Evolutionary conservation across 2,888 invertebrate species (phyloP), one percentile per base, ranked within the genome.

Genomic region (Drosophila neoperkinsi): DNA sequence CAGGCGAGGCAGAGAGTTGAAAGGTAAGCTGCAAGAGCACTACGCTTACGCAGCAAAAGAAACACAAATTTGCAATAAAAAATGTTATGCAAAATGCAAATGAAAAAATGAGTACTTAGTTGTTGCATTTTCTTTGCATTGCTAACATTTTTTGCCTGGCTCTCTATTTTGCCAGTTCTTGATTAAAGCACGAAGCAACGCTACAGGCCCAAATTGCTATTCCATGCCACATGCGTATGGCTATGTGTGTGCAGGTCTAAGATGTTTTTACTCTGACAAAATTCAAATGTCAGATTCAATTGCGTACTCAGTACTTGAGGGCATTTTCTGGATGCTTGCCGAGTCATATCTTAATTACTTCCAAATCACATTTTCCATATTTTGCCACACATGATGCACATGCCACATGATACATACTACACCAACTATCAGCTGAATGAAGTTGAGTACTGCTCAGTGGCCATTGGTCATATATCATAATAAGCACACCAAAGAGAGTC

Each of bases 1-100:
- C 87, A 84, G 74, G 51, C 60, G 63, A 46, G 36, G 61, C 49
- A 18, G 16, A 16, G 43, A 53, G 31, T 41, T 28, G 41, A 65
- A 63, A 88, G 87, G 84, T 83, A 73, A 83, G 73, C 65, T 79
- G 67, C 52, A 53, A 57, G 65, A 53, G 69, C 84, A 74, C 66
- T 72, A 64, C 50, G 31, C 56, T 31, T 56, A 53, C 51, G 68
- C 68, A 68, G 73, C 71, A 74, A 66, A 61, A 70, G 69, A 76
- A 90, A 84, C 75, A 79, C 76, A 82, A 84, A 84, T 74, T 82
- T 82, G 85, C 91, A 87, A 90, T 90, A 85, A 90, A 88, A 86
- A 77, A 71, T 74, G 74, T 71, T 71, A 65, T 50, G 31, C 66
- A 67, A 49, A 49, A 64, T 74, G 71, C 49, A 36, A 65, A 55